Percentiles rank a stretch among this genome's conserved stretches.
These are phyloP conservation scores for Microdon myrmicae DNA, from an alignment of 2,888 invertebrate genomes.

Conservation along the genomic window DNA sequence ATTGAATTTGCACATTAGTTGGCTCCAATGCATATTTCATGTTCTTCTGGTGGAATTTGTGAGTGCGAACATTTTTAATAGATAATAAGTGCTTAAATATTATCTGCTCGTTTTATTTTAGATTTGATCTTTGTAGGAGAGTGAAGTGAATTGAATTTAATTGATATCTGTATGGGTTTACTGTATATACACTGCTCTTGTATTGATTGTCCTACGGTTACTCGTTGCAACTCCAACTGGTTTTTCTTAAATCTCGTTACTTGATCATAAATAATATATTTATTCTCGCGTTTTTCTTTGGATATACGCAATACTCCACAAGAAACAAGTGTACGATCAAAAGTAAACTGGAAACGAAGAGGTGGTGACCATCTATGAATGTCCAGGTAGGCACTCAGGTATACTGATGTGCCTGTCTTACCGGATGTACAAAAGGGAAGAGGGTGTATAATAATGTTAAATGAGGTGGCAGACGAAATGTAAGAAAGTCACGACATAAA, in stretches of 20 bases:
- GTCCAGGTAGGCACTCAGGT: slow-evolving; percentile 42
- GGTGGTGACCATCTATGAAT: slow-evolving; percentile 43
- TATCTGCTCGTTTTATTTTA: no score
- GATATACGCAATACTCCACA: slow-evolving; percentile 22
- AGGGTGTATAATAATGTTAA: slow-evolving; percentile 17
- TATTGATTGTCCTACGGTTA: slow-evolving; percentile 41
- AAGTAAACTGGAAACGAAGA: slow-evolving; percentile 43
- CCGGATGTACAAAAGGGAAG: slow-evolving; percentile 3
- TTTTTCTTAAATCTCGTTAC: slow-evolving; percentile 38
- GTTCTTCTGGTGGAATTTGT: no score
- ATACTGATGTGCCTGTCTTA: slow-evolving; percentile 10
- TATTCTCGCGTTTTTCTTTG: slow-evolving; percentile 47
- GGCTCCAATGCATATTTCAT: slow-evolving; percentile 9
- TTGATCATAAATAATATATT: slow-evolving; percentile 42
- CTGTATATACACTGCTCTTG: slow-evolving; percentile 36
- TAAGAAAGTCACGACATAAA: slow-evolving; percentile 18
- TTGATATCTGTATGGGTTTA: slow-evolving; percentile 21
- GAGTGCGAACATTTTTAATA: no score
- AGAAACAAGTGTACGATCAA: slow-evolving; percentile 44
- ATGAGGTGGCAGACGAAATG: slow-evolving; percentile 37
- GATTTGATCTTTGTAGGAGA: no score
- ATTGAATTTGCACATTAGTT: slow-evolving; percentile 5
- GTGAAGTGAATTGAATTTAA: slow-evolving; percentile 19
- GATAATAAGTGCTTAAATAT: no score
- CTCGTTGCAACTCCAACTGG: slow-evolving; percentile 49